Evolutionary conservation across 2,888 invertebrate genomes (phyloP), one percentile per base, ranked within the genome.

Genomic region (Andrena praecox): DNA sequence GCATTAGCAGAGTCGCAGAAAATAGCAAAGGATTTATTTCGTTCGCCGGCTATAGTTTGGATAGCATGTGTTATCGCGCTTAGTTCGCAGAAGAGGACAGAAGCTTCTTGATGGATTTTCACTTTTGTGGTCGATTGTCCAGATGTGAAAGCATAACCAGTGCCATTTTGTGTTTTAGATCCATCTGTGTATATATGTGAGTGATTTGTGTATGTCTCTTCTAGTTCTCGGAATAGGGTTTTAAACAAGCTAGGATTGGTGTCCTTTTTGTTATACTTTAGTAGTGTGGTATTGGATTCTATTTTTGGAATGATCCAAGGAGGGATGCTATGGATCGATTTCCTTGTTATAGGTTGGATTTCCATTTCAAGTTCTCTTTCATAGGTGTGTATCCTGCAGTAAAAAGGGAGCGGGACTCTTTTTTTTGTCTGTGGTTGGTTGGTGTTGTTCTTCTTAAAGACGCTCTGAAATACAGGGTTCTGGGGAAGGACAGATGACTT

Each of bases 1-100:
- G 68, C 56, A 8, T 35, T 56, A 8, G 6, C 35, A 10, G 56
- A 63, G 12, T 50, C 54, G 1, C 16, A n/a, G 35, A 29, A 60
- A n/a, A 63, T 72, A 12, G 10, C 33, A 16, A 69, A 56, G 4
- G 33, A 56, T 56, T 35, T 69, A n/a, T 69, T 69, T 56, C 24
- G 35, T 20, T 10, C 24, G 33, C 7, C 27, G 12, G 52, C 2
- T 16, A 27, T n/a, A 8, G 12, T 12, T 35, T 59, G 3, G 5
- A 27, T 56, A 12, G 35, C n/a, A 12, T 54, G 35, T n/a, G 35
- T 10, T 42, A 69, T 6, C n/a, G 42, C 24, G 1, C 7, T n/a
- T 5, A 42, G 12, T 56, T 69, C 69, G 0, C 56, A 56, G 12
- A 35, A 0, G 1, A 7, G 27, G 10, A 42, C 16, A 16, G 27